Evolutionary conservation across 2,113 vertebrate genomes (phyloP), one percentile per base, ranked within the genome.

Genomic region (Ceyx margarethae): DNA sequence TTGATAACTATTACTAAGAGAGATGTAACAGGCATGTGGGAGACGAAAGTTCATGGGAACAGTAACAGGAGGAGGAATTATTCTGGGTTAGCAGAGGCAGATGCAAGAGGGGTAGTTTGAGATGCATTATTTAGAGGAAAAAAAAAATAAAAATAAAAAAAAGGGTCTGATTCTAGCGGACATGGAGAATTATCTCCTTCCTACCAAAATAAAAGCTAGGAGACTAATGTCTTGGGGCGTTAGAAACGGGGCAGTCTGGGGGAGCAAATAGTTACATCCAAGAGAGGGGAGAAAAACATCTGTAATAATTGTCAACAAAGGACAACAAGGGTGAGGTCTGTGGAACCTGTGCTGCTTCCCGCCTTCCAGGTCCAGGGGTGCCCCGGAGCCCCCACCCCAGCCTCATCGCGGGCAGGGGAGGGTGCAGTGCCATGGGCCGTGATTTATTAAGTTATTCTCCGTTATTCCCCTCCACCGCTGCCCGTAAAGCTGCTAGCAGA

Each of bases 401-500:
- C 68, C 92, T 95, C 96, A 91, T 50, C 6, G 48, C 54, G 26
- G 89, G 90, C 31, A 58, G 76, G 48, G 78, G 77, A 58, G 57
- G 12, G 57, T 20, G 21, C 20, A 42, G 81, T 26, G 53, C 91
- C 29, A 16, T 74, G 51, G 80, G 13, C 40, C 53, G 28, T 96
- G 97, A 98, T 97, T 96, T 90, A 98, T 96, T 87, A 89, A 95
- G 82, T 89, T 86, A 87, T 85, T 85, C 93, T 92, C 79, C 65
- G 35, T 87, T 92, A 42, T 50, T 13, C 45, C 12, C 23, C 19
- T 18, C 22, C 37, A 37, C n/a, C 35, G 7, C 58, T 29, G 33
- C 57, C 89, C 62, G 33, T 87, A 84, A 95, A 97, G 97, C 97
- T 96, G 96, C 97, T 97, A 95, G 94, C 89, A 93, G 94, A 97